Evolutionary conservation across 2,113 vertebrate species (phyloP).

Genomic region (Mesitornis unicolor): DNA sequence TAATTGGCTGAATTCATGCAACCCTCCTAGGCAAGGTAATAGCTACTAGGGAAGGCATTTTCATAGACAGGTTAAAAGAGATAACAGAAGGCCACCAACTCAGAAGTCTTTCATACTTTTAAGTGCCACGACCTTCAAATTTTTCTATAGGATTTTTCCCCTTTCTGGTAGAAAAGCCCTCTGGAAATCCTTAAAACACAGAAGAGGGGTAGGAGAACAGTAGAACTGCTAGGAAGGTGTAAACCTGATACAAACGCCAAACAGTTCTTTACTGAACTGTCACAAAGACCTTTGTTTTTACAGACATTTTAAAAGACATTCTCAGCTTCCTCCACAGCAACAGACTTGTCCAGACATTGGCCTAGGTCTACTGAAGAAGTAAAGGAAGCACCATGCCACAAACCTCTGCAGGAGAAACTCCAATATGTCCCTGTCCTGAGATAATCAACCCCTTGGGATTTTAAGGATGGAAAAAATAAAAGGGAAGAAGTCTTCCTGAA

Average conservation of each 20-base stretch:
- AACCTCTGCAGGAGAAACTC: background rate
- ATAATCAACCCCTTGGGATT: background rate
- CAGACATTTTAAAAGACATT: background rate
- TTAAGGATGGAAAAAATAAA: background rate
- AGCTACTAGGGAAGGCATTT: background rate
- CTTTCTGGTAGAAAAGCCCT: background rate
- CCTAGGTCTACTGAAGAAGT: background rate
- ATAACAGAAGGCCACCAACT: background rate
- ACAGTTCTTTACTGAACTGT: background rate
- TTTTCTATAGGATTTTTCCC: background rate
- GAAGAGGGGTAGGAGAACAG: background rate
- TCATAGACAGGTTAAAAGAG: background rate
- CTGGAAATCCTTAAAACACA: background rate
- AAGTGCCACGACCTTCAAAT: background rate
- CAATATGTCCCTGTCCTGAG: background rate
- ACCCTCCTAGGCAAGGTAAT: background rate
- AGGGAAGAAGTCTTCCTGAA: background rate
- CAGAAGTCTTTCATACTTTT: too few relatives aligned
- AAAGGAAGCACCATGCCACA: background rate
- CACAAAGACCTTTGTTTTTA: background rate
- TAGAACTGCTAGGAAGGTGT: background rate
- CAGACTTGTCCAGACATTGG: background rate
- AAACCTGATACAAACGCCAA: background rate
- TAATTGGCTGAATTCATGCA: background rate
- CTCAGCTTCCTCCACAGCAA: background rate